Conservation (phyloP, 2,888 invertebrate species). For the Caenorhabditis sp. region DNA sequence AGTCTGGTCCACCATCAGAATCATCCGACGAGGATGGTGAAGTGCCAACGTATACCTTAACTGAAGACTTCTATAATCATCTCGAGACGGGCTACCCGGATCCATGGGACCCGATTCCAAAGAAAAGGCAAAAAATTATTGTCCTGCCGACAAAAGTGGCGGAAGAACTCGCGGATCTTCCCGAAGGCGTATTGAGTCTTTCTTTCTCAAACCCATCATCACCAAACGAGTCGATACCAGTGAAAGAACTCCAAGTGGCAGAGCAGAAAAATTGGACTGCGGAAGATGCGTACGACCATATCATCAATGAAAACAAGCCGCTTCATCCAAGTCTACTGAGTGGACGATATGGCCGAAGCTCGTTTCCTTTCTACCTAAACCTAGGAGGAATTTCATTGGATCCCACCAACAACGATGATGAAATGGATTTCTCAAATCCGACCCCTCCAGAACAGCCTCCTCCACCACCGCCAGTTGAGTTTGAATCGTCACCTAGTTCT, state of each 20-base stretch:
- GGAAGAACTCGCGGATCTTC: no score
- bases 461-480: conserved; percentile 8
- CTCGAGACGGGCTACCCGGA: no score
- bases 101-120: no score
- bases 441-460: conserved; percentile 7
- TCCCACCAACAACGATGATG: not conserved
- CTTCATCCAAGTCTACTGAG: not conserved
- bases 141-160: no score
- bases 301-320: not conserved
- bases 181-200: no score
- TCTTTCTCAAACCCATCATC: not conserved
- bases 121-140: no score
- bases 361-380: conserved; percentile 2
- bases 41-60: no score
- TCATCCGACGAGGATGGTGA: not conserved
- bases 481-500: conserved; percentile 20
- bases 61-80: no score
- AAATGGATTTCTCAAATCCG: conserved; percentile 29
- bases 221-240: not conserved
- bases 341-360: not conserved
- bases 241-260: not conserved
- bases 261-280: not conserved
- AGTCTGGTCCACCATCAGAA: no score
- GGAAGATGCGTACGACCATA: not conserved
- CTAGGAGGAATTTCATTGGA: conserved; percentile 25